Base-by-base conservation (phyloP, 2,888 invertebrate genomes). In the Psylliodes chrysocephalus region DNA sequence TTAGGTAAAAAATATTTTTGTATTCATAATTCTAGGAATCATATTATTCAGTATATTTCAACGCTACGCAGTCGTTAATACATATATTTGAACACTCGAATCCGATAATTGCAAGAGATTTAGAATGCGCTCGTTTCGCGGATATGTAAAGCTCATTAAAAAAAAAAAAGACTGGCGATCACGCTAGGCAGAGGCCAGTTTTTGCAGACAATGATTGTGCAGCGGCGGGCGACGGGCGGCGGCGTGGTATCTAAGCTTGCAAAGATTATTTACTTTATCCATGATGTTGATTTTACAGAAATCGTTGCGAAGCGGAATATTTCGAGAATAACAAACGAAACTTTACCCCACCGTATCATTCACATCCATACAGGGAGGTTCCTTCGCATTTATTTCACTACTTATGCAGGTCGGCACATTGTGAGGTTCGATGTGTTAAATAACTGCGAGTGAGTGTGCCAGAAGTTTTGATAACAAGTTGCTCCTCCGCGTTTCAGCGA, bases 251-350 rank as follows among this genome's bases (percentile, higher is more conserved):
- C 56, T 47, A 35, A 35, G 35, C 56, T 38, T 57, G 47, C 47
- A 35, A 56, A 53, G 53, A 53, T 40, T 53, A 54, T 54, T 54
- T 54, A 54, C 54, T 28, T 54, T 54, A 54, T 42, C 28, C 54
- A 8, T 40, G 40, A 56, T 56, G 56, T 57, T 57, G 47, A 57
- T 57, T 47, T 57, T 57, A 46, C 14, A 46, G 56, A 56, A 56
- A 56, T 35, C 33, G 54, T 54, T 54, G 25, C 3, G 25, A 28
- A 40, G 54, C 46, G 42, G 35, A 40, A 57, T 57, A 57, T 57
- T 47, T 57, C 25, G 47, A 25, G 47, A 57, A 47, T 35, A 55
- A 33, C 30, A 44, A 55, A 44, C 35, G 52, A 38, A 54, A 54
- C 12, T 15, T 54, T 38, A 28, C 42, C 17, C 28, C 28, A 18